Conservation (phyloP, 1,140 invertebrate genomes). For the Diprion similis region DNA sequence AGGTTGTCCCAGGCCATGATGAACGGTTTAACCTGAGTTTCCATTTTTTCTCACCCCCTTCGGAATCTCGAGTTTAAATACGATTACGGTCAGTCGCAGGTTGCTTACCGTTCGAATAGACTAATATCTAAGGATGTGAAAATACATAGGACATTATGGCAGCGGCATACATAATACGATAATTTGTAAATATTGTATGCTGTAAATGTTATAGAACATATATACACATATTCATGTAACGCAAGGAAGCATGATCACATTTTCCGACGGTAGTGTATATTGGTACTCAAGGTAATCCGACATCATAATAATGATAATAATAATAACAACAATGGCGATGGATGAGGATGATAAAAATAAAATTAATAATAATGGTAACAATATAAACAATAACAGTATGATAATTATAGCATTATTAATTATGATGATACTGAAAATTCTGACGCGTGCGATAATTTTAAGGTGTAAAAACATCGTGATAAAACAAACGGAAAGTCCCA, state of each 20-base stretch:
- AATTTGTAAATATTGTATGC: too few species aligned
- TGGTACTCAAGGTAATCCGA: not conserved
- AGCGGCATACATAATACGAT: not conserved
- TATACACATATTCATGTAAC: not conserved
- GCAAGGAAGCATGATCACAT: not conserved
- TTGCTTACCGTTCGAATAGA: not conserved
- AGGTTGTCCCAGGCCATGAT: not conserved
- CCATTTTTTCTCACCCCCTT: not conserved
- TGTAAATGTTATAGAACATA: too few species aligned
- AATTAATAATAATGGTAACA: too few species aligned
- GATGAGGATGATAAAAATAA: too few species aligned
- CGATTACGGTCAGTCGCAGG: not conserved
- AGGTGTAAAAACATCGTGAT: too few species aligned
- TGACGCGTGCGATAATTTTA: too few species aligned
- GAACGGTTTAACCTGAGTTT: not conserved
- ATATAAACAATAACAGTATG: too few species aligned
- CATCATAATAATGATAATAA: not conserved
- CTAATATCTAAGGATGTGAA: constrained; percentile 3
- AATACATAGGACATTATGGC: not conserved
- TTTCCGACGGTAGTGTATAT: constrained; percentile 1
- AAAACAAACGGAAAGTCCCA: too few species aligned
- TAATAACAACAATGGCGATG: not conserved
- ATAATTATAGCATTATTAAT: too few species aligned
- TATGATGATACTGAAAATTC: too few species aligned
- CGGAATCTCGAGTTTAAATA: not conserved